Evolutionary conservation across 2,888 invertebrate genomes (phyloP).

Genomic region (Drosophila lacicola): DNA sequence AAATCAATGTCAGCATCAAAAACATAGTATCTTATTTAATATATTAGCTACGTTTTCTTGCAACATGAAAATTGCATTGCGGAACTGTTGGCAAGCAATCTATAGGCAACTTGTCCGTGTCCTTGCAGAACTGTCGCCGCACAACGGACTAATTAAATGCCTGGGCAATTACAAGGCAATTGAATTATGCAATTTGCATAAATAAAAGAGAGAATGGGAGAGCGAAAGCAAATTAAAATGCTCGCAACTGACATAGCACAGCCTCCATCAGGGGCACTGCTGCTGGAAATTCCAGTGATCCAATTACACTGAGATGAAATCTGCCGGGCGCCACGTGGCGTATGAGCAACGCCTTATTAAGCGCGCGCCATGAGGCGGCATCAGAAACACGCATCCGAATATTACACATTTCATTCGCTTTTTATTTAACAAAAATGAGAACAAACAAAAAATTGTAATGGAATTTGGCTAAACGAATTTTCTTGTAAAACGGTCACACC

Average conservation of each 20-base stretch:
- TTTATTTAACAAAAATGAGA: conserved; percentile 7
- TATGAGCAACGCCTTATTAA: conserved; percentile 71
- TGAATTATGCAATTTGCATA: conserved; percentile 66
- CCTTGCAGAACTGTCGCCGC: conserved; percentile 1
- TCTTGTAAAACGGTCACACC: conserved; percentile 71
- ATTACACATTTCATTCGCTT: conserved; percentile 20
- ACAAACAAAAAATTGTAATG: conserved; percentile 44
- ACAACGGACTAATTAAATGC: conserved; percentile 28
- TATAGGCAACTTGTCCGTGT: background rate
- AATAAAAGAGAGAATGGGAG: conserved; percentile 14
- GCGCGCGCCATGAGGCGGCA: conserved; percentile 10
- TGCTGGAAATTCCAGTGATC: conserved; percentile 35
- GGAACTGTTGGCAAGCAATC: background rate
- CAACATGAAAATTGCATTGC: background rate
- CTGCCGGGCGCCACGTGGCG: conserved; percentile 61
- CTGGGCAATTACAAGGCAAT: conserved; percentile 46
- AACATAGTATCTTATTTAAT: no score
- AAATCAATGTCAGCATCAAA: no score
- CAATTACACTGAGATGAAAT: conserved; percentile 52
- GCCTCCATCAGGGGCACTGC: conserved; percentile 33
- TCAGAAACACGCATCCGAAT: conserved; percentile 35
- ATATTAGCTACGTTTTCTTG: no score
- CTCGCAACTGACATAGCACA: no score
- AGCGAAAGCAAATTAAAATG: conserved; percentile 17
- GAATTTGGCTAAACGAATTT: conserved; percentile 74